Evolutionary conservation across 2,888 invertebrate genomes (phyloP).

Genomic region (Epiblema foenella): DNA sequence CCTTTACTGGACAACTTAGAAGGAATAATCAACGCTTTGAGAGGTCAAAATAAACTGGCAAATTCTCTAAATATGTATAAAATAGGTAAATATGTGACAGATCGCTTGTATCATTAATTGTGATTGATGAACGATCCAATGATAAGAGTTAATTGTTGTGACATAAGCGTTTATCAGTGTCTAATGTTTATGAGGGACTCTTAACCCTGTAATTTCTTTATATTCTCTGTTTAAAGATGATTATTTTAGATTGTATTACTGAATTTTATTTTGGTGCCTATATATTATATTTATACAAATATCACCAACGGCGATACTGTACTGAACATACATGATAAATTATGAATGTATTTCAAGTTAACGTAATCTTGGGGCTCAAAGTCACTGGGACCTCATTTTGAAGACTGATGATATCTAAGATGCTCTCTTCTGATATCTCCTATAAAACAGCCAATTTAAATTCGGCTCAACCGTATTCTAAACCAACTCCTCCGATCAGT

Average conservation of each 20-base stretch:
- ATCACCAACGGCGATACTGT: background rate
- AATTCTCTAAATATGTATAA: conserved; percentile 35
- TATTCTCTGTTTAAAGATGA: conserved; percentile 24
- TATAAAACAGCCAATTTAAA: conserved; percentile 71
- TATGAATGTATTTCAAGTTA: background rate
- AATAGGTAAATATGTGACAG: conserved; percentile 56
- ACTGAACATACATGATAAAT: background rate
- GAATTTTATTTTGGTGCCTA: background rate
- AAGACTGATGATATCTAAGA: conserved; percentile 39
- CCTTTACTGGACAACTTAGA: background rate
- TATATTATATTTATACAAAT: background rate
- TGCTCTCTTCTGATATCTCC: conserved; percentile 37
- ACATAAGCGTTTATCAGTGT: conserved; percentile 51
- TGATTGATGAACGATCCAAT: conserved; percentile 65
- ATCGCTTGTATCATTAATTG: conserved; percentile 60
- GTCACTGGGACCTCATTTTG: conserved; percentile 4
- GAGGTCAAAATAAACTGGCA: conserved; percentile 55
- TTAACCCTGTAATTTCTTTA: conserved; percentile 35
- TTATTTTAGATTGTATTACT: background rate
- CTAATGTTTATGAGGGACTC: conserved; percentile 38
- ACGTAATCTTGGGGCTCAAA: background rate
- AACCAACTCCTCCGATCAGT: conserved; percentile 76
- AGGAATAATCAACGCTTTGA: conserved; percentile 36
- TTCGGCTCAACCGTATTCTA: conserved; percentile 66
- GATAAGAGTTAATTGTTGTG: conserved; percentile 65